These are phyloP conservation scores for Synanthedon vespiformis DNA, from an alignment of 2,888 invertebrate species.

Conservation along the genomic window DNA sequence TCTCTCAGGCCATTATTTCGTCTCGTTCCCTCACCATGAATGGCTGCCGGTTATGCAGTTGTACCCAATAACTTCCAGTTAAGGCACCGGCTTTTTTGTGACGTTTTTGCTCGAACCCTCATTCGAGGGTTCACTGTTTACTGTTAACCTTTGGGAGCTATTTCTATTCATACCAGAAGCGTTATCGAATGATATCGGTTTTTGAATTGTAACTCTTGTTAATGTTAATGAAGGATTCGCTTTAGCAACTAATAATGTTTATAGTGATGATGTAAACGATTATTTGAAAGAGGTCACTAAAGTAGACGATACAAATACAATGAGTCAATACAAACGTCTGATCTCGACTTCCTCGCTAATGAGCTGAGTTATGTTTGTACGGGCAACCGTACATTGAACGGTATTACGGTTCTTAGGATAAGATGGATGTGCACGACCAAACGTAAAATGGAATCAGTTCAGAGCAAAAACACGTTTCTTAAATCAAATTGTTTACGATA, in stretches of 20 bases:
- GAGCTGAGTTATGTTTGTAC: neutral
- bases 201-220: neutral
- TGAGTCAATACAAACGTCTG: neutral
- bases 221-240: neutral
- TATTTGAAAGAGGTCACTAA: neutral
- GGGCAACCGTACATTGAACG: too few relatives aligned
- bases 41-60: constrained; percentile 20
- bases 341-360: neutral
- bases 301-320: neutral
- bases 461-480: too few relatives aligned
- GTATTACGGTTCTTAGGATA: too few relatives aligned
- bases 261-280: neutral
- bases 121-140: constrained; percentile 28
- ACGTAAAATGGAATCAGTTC: too few relatives aligned
- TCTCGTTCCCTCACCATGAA: constrained; percentile 57
- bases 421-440: too few relatives aligned
- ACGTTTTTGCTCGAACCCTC: constrained; percentile 25
- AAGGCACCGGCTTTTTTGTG: constrained; percentile 17
- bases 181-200: neutral
- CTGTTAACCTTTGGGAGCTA: constrained; percentile 1
- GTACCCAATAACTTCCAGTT: constrained; percentile 31
- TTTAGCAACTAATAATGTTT: neutral
- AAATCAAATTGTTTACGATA: too few relatives aligned
- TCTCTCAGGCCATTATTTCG: constrained; percentile 32
- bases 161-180: neutral